A percentile compares a stretch with the other conserved stretches of the same genome.
These are phyloP conservation scores for Spheniscus mendiculus DNA, from an alignment of 2,113 vertebrate species.

Conservation along the genomic window DNA sequence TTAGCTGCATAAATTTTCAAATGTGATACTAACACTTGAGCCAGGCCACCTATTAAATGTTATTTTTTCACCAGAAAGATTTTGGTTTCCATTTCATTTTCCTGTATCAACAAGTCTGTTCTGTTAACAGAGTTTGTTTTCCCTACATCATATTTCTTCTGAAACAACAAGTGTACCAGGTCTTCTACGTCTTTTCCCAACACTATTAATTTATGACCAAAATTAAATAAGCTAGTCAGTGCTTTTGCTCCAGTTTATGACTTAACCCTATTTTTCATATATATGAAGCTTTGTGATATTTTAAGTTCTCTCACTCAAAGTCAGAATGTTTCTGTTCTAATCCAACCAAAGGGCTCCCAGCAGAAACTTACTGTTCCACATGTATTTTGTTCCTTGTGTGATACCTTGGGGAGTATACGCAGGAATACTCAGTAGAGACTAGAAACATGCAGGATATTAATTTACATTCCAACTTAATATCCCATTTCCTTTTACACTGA, in stretches of 20 bases:
- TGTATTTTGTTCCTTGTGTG: not conserved
- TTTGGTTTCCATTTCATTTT: not conserved
- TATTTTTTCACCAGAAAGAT: not conserved
- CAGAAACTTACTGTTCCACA: not conserved
- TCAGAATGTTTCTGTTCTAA: not conserved
- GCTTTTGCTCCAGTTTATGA: not conserved
- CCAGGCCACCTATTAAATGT: not conserved
- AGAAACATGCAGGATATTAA: not conserved
- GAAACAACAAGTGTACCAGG: not conserved
- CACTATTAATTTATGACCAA: not conserved
- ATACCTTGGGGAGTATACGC: not conserved
- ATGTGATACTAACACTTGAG: not conserved
- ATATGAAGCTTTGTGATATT: not conserved
- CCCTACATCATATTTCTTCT: not conserved
- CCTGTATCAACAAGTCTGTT: not conserved
- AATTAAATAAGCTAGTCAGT: not conserved
- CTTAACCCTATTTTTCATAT: not conserved
- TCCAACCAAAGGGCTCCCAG: not conserved
- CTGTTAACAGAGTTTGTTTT: not conserved
- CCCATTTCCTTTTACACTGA: not conserved
- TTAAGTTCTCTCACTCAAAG: not conserved
- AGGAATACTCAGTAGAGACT: not conserved
- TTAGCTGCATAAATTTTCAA: not conserved
- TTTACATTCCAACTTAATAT: not conserved
- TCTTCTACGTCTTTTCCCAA: not conserved